Conservation (phyloP, 2,888 invertebrate genomes). For the Tetragonula carbonaria region DNA sequence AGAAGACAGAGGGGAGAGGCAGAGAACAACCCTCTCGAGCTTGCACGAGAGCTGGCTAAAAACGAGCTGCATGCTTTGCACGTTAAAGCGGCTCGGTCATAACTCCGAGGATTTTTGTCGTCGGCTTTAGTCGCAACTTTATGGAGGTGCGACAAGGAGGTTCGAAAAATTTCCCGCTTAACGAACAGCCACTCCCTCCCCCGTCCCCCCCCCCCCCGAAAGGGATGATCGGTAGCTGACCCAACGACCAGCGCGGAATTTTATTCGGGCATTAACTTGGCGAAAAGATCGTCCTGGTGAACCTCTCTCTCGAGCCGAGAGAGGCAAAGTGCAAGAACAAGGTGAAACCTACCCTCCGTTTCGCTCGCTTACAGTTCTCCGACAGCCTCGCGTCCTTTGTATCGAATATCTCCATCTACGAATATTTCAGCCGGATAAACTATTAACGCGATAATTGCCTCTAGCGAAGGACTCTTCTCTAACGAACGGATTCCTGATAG, state of each 20-base stretch:
- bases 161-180: constrained; percentile 75
- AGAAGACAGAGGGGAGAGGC: not conserved
- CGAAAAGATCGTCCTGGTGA: not conserved
- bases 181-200: constrained; percentile 53
- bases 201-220: constrained; percentile 34
- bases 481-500: constrained; percentile 57
- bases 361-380: not conserved
- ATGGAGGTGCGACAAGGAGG: constrained; percentile 55
- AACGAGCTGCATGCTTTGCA: constrained; percentile 75
- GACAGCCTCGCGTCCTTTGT: not conserved
- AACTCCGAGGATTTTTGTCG: constrained; percentile 78
- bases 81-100: constrained; percentile 74
- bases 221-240: constrained; percentile 66
- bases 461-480: constrained; percentile 54
- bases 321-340: not conserved
- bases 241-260: constrained; percentile 42
- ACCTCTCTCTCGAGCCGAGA: not conserved
- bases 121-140: constrained; percentile 72
- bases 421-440: constrained; percentile 66
- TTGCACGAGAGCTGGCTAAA: constrained; percentile 67
- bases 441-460: constrained; percentile 66
- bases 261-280: constrained; percentile 37
- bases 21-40: constrained; percentile 51
- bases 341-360: constrained; percentile 16
- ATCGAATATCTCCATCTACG: constrained; percentile 52